phyloP scores from a whole-genome alignment of 2,113 vertebrate genomes.

The Syngnathus scovelli region DNA sequence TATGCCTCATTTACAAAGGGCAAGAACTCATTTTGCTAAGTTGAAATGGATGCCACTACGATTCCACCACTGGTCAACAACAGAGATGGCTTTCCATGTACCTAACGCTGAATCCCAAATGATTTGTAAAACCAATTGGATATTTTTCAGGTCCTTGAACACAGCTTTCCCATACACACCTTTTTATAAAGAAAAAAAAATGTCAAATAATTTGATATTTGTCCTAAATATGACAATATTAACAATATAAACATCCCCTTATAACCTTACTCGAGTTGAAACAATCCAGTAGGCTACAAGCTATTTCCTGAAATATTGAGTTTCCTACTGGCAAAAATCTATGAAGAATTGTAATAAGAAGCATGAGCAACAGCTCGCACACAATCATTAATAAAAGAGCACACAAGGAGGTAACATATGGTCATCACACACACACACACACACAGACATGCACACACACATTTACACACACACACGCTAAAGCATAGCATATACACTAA shows the following conservation, averaged over 20 bases:
- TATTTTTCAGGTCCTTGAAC: not conserved
- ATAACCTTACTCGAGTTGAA: not conserved
- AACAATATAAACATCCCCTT: not conserved
- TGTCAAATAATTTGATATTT: not conserved
- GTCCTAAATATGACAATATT: not conserved
- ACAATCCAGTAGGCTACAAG: not conserved
- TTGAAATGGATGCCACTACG: not conserved
- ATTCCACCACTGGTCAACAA: too few species aligned
- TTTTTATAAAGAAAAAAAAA: too few species aligned
- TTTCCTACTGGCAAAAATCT: not conserved
- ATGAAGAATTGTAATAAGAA: not conserved
- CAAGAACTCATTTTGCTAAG: not conserved
- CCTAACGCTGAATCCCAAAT: not conserved
- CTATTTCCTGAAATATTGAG: too few species aligned
- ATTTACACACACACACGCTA: slow-evolving; percentile 14
- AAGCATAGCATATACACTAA: not conserved
- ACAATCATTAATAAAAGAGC: slow-evolving; percentile 1
- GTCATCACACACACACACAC: slow-evolving; percentile 39
- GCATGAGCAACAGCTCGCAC: not conserved
- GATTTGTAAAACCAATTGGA: not conserved
- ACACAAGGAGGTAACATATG: slow-evolving; percentile 34
- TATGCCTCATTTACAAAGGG: not conserved
- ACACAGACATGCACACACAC: slow-evolving; percentile 10
- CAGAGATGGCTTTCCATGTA: too few species aligned
- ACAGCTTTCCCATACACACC: too few species aligned